Evolutionary conservation across 2,113 vertebrate genomes (phyloP).

Genomic region (Gymnarchus niloticus): DNA sequence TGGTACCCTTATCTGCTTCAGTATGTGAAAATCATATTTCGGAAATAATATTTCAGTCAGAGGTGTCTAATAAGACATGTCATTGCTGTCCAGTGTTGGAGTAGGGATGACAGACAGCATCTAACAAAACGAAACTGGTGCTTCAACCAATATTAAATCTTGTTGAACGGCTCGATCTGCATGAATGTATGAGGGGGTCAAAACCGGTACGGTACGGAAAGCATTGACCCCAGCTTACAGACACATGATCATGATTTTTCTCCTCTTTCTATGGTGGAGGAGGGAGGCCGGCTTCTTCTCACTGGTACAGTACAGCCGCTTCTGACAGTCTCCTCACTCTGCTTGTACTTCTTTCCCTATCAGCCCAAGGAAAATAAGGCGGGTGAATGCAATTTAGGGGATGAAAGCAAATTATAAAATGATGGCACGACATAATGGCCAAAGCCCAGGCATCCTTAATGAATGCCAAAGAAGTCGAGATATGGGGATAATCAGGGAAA

Average conservation of each 20-base stretch:
- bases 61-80: background rate
- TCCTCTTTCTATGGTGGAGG: too few relatives aligned
- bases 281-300: too few relatives aligned
- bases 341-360: constrained; percentile 34
- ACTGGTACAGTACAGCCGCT: background rate
- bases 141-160: too few relatives aligned
- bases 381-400: constrained; percentile 42
- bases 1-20: background rate
- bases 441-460: constrained; percentile 46
- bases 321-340: background rate
- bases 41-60: constrained; percentile 19
- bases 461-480: constrained; percentile 28
- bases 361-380: constrained; percentile 35
- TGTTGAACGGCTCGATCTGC: too few relatives aligned
- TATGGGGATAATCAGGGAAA: background rate
- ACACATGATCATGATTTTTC: too few relatives aligned
- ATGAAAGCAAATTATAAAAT: constrained; percentile 48
- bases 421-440: constrained; percentile 46
- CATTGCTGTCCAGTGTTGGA: background rate
- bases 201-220: background rate
- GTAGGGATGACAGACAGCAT: too few relatives aligned
- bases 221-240: background rate
- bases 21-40: constrained; percentile 29
- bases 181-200: too few relatives aligned
- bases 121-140: too few relatives aligned